phyloP scores from a whole-genome alignment of 2,888 invertebrate genomes.

The Macrostomum cliftonense region DNA sequence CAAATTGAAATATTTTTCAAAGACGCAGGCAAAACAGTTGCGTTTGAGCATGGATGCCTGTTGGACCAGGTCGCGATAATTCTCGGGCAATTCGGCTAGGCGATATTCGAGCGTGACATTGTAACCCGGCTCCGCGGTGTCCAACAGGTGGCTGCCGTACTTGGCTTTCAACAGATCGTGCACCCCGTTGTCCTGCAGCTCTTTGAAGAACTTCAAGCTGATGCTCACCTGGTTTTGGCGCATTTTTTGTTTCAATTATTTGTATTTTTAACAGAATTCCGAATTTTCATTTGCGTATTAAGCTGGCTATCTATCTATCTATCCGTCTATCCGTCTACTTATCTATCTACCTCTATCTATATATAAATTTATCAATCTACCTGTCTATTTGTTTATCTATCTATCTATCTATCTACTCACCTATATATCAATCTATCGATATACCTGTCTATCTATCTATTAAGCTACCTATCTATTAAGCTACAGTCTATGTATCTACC shows the following conservation, averaged over 20 bases:
- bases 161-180: constrained; percentile 51
- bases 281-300: no score
- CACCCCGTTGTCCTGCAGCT: constrained; percentile 90
- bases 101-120: constrained; percentile 81
- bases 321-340: no score
- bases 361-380: no score
- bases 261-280: neutral
- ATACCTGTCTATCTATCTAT: no score
- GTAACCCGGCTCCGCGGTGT: constrained; percentile 47
- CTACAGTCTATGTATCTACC: no score
- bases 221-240: constrained; percentile 64
- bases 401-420: no score
- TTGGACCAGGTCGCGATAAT: constrained; percentile 71
- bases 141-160: constrained; percentile 2
- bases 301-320: no score
- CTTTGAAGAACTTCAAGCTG: constrained; percentile 89
- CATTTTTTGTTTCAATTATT: constrained; percentile 22
- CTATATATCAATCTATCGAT: no score
- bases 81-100: constrained; percentile 68
- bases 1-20: constrained; percentile 97
- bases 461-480: no score
- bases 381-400: no score
- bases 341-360: no score
- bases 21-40: constrained; percentile 96
- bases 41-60: constrained; percentile 81